phyloP scores from a whole-genome alignment of 2,797 vertebrate species.

The Thripadectes ignobilis region DNA sequence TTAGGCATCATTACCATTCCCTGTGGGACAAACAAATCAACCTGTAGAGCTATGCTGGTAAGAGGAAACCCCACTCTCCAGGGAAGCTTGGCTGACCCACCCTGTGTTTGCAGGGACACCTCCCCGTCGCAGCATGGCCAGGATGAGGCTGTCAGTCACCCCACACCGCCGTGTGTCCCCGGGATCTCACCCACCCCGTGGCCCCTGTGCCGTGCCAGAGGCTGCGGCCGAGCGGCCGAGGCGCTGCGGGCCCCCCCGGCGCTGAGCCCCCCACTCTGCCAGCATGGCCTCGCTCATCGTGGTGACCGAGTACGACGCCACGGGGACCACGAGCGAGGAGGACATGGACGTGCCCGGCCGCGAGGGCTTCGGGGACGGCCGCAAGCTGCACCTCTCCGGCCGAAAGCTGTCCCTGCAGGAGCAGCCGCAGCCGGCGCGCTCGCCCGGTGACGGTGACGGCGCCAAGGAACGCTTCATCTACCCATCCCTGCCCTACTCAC shows the following conservation, averaged over 20 bases:
- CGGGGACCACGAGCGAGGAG: conserved; percentile 68
- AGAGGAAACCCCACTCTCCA: background rate
- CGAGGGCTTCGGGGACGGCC: background rate
- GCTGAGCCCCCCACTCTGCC: conserved; percentile 43
- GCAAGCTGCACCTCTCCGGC: conserved; percentile 82
- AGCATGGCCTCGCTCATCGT: conserved; percentile 93
- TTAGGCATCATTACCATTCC: background rate
- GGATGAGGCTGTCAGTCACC: conserved; percentile 67
- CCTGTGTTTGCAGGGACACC: background rate
- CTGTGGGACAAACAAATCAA: background rate
- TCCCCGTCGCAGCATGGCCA: conserved; percentile 70
- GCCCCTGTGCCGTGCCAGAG: conserved; percentile 73
- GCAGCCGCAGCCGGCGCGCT: conserved; percentile 77
- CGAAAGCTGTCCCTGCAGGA: conserved; percentile 94
- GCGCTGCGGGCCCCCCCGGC: conserved; percentile 42
- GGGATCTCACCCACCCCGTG: conserved; percentile 77
- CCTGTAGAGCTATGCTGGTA: rapidly evolving
- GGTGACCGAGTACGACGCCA: conserved; percentile 86
- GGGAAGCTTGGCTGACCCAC: background rate
- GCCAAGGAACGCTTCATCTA: conserved; percentile 86
- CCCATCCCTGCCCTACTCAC: conserved; percentile 88
- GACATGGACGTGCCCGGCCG: conserved; percentile 32
- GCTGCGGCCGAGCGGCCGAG: conserved; percentile 45
- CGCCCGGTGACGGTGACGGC: conserved; percentile 75
- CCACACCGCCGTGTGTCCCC: conserved; percentile 86